Conservation (phyloP, 2,797 vertebrate species). For the Danio tinwini region DNA sequence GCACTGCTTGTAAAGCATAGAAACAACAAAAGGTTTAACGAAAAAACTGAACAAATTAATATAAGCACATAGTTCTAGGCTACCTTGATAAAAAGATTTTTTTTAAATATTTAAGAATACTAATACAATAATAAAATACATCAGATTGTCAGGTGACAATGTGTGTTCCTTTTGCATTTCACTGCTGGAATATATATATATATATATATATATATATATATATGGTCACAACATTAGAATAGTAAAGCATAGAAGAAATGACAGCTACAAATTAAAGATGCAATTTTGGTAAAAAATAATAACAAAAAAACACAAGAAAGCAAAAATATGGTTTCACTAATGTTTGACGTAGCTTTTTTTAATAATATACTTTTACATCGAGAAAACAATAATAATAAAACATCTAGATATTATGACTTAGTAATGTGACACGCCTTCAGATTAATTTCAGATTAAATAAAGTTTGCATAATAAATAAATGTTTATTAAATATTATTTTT, state of each 20-base stretch:
- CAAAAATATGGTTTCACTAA: too few species aligned
- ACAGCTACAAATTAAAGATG: neutral
- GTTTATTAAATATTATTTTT: neutral
- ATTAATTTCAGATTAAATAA: neutral
- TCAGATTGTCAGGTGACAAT: neutral
- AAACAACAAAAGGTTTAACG: neutral
- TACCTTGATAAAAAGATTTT: neutral
- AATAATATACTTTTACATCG: neutral
- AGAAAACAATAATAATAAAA: accelerated
- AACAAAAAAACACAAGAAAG: too few species aligned
- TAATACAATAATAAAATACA: neutral
- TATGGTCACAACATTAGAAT: neutral
- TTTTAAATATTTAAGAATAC: neutral
- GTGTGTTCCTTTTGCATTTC: neutral
- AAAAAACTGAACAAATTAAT: neutral
- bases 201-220: too few species aligned
- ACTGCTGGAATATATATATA: too few species aligned
- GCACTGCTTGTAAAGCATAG: neutral
- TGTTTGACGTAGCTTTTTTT: too few species aligned
- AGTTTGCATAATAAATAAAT: neutral
- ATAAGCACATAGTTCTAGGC: neutral
- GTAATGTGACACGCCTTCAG: neutral
- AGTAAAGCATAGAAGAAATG: neutral
- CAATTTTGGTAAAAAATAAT: too few species aligned
- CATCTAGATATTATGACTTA: neutral